Base-by-base conservation (phyloP, 2,888 invertebrate genomes). In the Alloscopus bannaensis region DNA sequence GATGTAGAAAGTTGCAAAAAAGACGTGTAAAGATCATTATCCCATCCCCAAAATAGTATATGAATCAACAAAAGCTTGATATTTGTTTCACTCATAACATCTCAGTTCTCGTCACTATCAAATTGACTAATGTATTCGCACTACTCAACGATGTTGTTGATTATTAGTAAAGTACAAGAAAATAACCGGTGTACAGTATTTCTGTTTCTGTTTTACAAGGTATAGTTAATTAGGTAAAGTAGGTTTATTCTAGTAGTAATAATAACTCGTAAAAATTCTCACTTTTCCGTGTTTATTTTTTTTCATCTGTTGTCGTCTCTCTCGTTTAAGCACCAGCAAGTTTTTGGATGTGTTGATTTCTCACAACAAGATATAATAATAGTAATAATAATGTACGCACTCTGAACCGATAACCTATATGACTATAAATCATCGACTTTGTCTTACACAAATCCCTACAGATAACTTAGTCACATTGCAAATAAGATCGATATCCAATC, bases 251-350 rank as follows among this genome's bases (percentile, higher is more conserved):
- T 24, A n/a, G 22, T 4, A 31, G 31, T 69, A 59, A 28, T 29
- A 26, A 40, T 18, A 62, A 73, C 52, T 45, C 31, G 57, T 73
- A 73, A 65, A 65, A 73, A 73, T 73, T 73, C 73, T 73, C 73
- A 73, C 65, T 73, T 55, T 72, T 24, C 60, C 60, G 26, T 52
- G 22, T 40, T 72, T 71, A 8, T 26, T 26, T 55, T 28, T 47
- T 47, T 40, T 16, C 26, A 4, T 62, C 42, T 22, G 28, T 45
- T 64, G 52, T 22, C 59, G 31, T 22, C n/a, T 22, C 3, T 55
- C 24, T 3, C 4, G 16, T 13, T 55, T 55, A 73, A 73, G 73
- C 73, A 73, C 73, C 73, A 73, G 55, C 22, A 52, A 36, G n/a
- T n/a, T n/a, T 73, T 73, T 13, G 72, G 36, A 65, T 62, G 55